Evolutionary conservation across 2,888 invertebrate species (phyloP).

Genomic region (Lasioglossum pauxillum): DNA sequence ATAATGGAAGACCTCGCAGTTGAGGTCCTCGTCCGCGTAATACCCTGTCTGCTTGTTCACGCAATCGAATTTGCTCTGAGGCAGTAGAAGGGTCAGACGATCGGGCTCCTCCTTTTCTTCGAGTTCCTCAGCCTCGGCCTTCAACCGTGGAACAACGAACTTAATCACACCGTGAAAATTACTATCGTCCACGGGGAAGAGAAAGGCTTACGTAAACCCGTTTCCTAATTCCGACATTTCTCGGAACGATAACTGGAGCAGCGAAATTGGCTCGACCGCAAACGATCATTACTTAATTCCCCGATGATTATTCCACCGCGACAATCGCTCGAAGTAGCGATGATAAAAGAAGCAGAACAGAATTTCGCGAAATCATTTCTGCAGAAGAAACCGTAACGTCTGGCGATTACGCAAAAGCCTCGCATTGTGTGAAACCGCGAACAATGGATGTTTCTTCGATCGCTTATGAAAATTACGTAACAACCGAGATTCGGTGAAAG

Average conservation of each 20-base stretch:
- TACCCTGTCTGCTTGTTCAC: constrained; percentile 93
- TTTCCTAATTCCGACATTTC: background rate
- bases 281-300: constrained; percentile 35
- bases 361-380: constrained; percentile 32
- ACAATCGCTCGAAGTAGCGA: constrained; percentile 16
- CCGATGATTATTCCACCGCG: background rate
- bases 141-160: background rate
- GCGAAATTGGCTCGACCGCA: background rate
- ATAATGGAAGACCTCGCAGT: constrained; percentile 97
- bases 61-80: constrained; percentile 94
- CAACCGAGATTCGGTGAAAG: constrained; percentile 12
- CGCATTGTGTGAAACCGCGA: constrained; percentile 30
- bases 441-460: constrained; percentile 40
- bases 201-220: background rate
- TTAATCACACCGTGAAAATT: background rate
- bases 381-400: constrained; percentile 4
- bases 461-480: constrained; percentile 2
- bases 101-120: constrained; percentile 95
- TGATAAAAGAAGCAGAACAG: constrained; percentile 20
- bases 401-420: constrained; percentile 24
- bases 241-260: background rate
- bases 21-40: constrained; percentile 95
- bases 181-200: background rate
- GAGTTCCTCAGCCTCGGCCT: constrained; percentile 83
- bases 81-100: constrained; percentile 90